These are phyloP conservation scores for Channa striata DNA, from an alignment of 2,797 vertebrate species.

Conservation along the genomic window DNA sequence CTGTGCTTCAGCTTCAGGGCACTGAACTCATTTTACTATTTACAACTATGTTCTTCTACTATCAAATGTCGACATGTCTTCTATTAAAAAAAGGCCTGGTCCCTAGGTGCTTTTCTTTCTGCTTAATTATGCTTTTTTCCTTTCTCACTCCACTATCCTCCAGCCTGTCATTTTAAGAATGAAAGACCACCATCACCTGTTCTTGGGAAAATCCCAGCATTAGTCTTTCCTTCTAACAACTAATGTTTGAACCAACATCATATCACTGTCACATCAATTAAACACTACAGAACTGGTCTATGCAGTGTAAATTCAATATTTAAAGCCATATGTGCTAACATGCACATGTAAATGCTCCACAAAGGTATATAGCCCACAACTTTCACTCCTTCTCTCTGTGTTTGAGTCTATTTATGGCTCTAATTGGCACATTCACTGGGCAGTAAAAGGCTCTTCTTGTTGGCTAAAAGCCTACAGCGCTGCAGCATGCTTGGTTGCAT, in stretches of 20 bases:
- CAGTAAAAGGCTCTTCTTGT: constrained; percentile 58
- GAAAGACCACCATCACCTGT: too few species aligned
- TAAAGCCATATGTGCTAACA: constrained; percentile 7
- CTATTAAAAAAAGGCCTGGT: too few species aligned
- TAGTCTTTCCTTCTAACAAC: not conserved
- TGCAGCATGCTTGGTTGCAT: constrained; percentile 61
- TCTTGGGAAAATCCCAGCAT: not conserved
- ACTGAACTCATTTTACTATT: too few species aligned
- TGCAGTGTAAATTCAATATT: not conserved
- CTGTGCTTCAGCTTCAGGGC: too few species aligned
- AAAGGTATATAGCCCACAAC: constrained; percentile 1
- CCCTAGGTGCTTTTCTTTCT: too few species aligned
- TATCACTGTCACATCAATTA: too few species aligned
- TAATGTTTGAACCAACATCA: not conserved
- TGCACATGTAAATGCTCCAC: not conserved
- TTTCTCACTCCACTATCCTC: too few species aligned
- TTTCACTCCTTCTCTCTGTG: not conserved
- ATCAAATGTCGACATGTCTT: too few species aligned
- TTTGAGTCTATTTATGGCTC: constrained; percentile 59
- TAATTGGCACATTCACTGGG: constrained; percentile 65
- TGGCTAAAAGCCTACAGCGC: constrained; percentile 68
- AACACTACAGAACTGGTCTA: not conserved
- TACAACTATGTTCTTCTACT: too few species aligned
- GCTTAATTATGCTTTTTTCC: too few species aligned
- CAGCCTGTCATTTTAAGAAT: too few species aligned